Percentiles rank a stretch among this genome's conserved stretches.
phyloP scores from a whole-genome alignment of 64 coral and sea anemone species.

The Pocillopora damicornis region DNA sequence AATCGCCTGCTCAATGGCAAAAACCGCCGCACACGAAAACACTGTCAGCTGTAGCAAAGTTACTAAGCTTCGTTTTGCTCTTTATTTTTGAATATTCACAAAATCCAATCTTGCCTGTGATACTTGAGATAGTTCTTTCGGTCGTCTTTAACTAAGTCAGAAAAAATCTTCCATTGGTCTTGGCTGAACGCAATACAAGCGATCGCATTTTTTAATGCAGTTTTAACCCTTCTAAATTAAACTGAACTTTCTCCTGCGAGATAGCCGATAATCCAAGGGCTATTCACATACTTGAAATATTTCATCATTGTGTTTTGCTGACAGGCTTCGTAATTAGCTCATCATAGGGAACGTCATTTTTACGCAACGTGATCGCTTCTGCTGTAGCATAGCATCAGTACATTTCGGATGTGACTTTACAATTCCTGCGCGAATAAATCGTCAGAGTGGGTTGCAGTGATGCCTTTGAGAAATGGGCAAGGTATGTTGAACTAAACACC shows the following conservation, averaged over 20 bases:
- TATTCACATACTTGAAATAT: slow-evolving; percentile 3
- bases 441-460: neutral
- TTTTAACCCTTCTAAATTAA: neutral
- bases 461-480: slow-evolving; percentile 21
- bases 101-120: no score
- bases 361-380: neutral
- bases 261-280: neutral
- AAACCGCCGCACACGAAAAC: no score
- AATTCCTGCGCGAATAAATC: neutral
- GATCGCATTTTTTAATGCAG: neutral
- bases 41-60: no score
- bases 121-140: no score
- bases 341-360: neutral
- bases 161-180: no score
- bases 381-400: neutral
- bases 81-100: no score
- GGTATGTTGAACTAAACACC: neutral
- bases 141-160: no score
- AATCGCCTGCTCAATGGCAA: no score
- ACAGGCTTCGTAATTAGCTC: neutral
- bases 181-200: no score
- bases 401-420: neutral
- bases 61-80: no score
- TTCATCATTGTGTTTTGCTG: neutral
- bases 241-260: neutral